phyloP scores from a whole-genome alignment of 2,888 invertebrate genomes.

The Zaprionus lineosus region DNA sequence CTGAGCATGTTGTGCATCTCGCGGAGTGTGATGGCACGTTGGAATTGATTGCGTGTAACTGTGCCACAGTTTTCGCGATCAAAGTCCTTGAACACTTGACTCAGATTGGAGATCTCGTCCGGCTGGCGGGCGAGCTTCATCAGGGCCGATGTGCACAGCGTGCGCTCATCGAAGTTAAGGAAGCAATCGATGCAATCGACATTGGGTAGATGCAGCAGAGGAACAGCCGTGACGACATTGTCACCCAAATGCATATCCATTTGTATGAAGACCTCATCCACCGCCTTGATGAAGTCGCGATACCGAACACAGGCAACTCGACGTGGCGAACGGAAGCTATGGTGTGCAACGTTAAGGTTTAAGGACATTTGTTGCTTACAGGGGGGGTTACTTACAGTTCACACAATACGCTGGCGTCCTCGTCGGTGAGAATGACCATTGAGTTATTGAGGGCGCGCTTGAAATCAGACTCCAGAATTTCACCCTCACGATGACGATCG shows the following conservation, averaged over 20 bases:
- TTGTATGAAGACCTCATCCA: conserved; percentile 89
- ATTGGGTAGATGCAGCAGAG: conserved; percentile 88
- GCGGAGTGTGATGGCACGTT: conserved; percentile 87
- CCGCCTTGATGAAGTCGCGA: conserved; percentile 86
- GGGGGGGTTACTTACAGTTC: conserved; percentile 85
- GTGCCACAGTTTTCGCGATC: conserved; percentile 88
- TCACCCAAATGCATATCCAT: conserved; percentile 86
- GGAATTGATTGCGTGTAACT: conserved; percentile 86
- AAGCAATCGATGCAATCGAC: conserved; percentile 85
- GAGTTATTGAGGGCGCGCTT: conserved; percentile 87
- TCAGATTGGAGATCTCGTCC: conserved; percentile 87
- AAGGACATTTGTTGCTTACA: neutral
- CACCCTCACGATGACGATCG: conserved; percentile 86
- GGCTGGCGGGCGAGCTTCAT: conserved; percentile 87
- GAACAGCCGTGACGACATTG: conserved; percentile 87
- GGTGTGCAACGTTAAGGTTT: neutral
- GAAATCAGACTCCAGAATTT: conserved; percentile 87
- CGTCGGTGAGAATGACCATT: conserved; percentile 86
- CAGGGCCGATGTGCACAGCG: conserved; percentile 86
- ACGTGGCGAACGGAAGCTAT: conserved; percentile 86
- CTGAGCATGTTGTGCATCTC: conserved; percentile 87
- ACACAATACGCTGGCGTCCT: conserved; percentile 88
- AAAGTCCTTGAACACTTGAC: conserved; percentile 88
- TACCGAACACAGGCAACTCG: conserved; percentile 87
- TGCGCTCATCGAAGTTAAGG: conserved; percentile 89